Percentiles rank a stretch among this genome's conserved stretches.
These are phyloP conservation scores for Cheilosia soror DNA, from an alignment of 2,888 invertebrate species.

Conservation along the genomic window DNA sequence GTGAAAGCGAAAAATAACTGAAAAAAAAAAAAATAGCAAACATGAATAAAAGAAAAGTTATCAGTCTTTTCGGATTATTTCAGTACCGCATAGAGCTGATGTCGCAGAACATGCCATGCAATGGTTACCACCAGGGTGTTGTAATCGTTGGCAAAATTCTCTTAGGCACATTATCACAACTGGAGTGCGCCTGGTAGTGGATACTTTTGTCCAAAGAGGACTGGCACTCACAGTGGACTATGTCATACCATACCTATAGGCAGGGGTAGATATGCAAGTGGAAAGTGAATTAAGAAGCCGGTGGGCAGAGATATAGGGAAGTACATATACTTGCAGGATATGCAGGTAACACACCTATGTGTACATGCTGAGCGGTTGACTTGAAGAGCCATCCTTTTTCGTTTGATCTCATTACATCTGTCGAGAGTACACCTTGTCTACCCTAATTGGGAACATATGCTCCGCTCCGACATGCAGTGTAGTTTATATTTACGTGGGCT, in stretches of 20 bases:
- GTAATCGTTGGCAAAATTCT: not conserved
- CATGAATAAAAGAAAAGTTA: constrained; percentile 16
- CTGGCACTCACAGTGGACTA: constrained; percentile 8
- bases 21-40: constrained; percentile 34
- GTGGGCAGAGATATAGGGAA: not conserved
- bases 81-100: not conserved
- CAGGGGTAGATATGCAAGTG: too few species aligned
- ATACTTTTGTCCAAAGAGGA: not conserved
- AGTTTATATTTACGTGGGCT: constrained; percentile 21
- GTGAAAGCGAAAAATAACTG: constrained; percentile 21
- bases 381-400: constrained; percentile 28
- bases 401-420: constrained; percentile 19
- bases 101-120: not conserved
- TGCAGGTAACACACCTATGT: not conserved
- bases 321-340: not conserved
- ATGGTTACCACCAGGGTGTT: not conserved
- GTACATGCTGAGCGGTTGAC: not conserved
- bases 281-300: constrained; percentile 42
- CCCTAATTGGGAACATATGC: constrained; percentile 53
- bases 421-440: constrained; percentile 27
- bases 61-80: constrained; percentile 17
- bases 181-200: constrained; percentile 14
- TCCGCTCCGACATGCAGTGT: constrained; percentile 32
- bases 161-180: constrained; percentile 44
- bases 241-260: not conserved